Conservation (phyloP, 2,888 invertebrate species). For the Hermaeophaga mercurialis region DNA sequence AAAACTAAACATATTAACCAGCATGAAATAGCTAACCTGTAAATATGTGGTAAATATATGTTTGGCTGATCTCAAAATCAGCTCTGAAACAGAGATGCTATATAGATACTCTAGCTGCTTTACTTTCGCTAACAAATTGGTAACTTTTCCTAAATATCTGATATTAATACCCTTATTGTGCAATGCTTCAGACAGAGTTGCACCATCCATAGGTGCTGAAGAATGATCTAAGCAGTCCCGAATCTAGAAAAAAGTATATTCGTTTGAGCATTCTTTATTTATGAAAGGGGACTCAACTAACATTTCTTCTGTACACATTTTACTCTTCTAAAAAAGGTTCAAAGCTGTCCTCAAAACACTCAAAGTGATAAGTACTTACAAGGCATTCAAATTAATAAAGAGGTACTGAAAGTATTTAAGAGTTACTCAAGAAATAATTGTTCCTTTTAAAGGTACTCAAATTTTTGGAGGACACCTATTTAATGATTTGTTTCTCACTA, state of each 20-base stretch:
- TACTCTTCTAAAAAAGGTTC: too few relatives aligned
- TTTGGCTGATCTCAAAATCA: slow-evolving; percentile 88
- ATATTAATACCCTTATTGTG: slow-evolving; percentile 97
- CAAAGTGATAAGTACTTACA: too few relatives aligned
- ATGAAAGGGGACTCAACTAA: too few relatives aligned
- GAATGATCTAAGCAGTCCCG: slow-evolving; percentile 90
- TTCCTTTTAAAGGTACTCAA: too few relatives aligned
- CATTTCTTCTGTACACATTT: too few relatives aligned
- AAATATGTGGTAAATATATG: slow-evolving; percentile 91
- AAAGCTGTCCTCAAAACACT: too few relatives aligned
- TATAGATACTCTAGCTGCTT: slow-evolving; percentile 84
- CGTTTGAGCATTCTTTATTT: too few relatives aligned
- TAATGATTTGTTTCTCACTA: too few relatives aligned
- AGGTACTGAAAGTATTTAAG: too few relatives aligned
- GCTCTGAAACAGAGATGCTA: slow-evolving; percentile 88
- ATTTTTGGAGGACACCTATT: too few relatives aligned
- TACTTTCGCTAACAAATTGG: slow-evolving; percentile 76
- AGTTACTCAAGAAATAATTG: too few relatives aligned
- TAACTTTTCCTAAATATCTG: slow-evolving; percentile 93
- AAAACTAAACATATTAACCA: slow-evolving; percentile 1
- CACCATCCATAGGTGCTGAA: slow-evolving; percentile 94
- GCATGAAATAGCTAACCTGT: slow-evolving; percentile 64
- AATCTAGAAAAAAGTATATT: slow-evolving; percentile 73
- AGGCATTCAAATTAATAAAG: too few relatives aligned
- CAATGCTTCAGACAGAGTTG: slow-evolving; percentile 87